A percentile compares a stretch with the other conserved stretches of the same genome.
Evolutionary conservation across 2,797 vertebrate genomes (phyloP).

Genomic region (Tangara arthus): DNA sequence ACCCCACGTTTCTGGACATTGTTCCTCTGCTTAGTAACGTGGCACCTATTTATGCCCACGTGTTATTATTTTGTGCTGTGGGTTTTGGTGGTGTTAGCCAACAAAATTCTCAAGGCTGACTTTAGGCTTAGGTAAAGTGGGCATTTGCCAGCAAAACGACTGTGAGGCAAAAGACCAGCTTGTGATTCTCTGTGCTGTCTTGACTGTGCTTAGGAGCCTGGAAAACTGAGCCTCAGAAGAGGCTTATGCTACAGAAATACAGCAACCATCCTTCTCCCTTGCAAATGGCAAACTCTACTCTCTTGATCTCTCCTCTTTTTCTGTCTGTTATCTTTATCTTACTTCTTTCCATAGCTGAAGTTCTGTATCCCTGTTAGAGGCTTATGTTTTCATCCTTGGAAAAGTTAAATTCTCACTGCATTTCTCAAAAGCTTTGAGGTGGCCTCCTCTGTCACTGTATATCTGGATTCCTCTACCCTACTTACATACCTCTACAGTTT

Average conservation of each 20-base stretch:
- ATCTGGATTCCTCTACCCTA: not conserved
- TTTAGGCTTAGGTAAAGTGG: not conserved
- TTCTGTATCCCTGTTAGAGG: not conserved
- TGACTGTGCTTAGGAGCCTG: not conserved
- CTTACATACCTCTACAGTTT: not conserved
- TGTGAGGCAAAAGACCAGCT: not conserved
- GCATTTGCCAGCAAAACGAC: not conserved
- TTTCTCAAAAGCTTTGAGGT: not conserved
- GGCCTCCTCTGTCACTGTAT: not conserved
- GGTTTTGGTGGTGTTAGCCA: not conserved
- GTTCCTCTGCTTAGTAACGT: not conserved
- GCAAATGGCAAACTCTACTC: not conserved
- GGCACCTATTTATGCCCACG: not conserved
- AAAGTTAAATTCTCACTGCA: not conserved
- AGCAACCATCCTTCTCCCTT: not conserved
- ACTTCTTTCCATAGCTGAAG: not conserved
- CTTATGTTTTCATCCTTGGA: not conserved
- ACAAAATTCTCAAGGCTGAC: not conserved
- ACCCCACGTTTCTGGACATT: not conserved
- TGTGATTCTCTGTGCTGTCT: not conserved
- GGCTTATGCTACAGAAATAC: not conserved
- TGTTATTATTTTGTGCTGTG: not conserved
- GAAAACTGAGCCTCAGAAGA: not conserved
- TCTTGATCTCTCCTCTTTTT: not conserved
- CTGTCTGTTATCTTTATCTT: not conserved